A percentile compares a stretch with the other conserved stretches of the same genome.
phyloP scores from a whole-genome alignment of 2,797 vertebrate species.

The Anguilla marmorata region DNA sequence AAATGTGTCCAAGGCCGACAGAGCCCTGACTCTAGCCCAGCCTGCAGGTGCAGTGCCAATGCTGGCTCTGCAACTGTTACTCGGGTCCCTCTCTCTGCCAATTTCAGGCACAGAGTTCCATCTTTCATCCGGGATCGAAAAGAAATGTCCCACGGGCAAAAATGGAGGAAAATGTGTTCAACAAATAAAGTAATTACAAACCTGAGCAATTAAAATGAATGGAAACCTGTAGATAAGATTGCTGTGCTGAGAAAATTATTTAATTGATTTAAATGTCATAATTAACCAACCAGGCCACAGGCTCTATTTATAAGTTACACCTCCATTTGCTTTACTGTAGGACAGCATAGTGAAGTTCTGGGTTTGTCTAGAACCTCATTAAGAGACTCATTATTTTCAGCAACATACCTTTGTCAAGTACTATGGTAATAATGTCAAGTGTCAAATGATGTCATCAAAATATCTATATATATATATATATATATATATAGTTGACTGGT shows the following conservation, averaged over 20 bases:
- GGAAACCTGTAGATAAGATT: neutral
- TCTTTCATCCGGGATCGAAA: neutral
- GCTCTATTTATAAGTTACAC: neutral
- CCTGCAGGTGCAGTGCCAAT: neutral
- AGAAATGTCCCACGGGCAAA: neutral
- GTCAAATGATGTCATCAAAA: neutral
- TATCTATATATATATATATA: neutral
- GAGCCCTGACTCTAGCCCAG: neutral
- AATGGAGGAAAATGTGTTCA: neutral
- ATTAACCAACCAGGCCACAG: neutral
- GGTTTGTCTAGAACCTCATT: neutral
- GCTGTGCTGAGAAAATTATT: neutral
- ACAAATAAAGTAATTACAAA: constrained; percentile 13
- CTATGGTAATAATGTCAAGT: too few species aligned
- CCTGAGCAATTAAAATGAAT: neutral
- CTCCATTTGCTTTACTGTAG: neutral
- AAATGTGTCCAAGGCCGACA: neutral
- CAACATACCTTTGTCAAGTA: too few species aligned
- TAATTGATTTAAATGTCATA: neutral
- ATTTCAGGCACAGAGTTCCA: neutral
- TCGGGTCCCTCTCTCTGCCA: constrained; percentile 6
- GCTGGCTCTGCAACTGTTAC: neutral
- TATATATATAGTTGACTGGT: neutral
- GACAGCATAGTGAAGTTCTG: neutral
- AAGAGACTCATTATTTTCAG: neutral